Conservation (phyloP, 2,888 invertebrate genomes). For the Hypercompe scribonia region DNA sequence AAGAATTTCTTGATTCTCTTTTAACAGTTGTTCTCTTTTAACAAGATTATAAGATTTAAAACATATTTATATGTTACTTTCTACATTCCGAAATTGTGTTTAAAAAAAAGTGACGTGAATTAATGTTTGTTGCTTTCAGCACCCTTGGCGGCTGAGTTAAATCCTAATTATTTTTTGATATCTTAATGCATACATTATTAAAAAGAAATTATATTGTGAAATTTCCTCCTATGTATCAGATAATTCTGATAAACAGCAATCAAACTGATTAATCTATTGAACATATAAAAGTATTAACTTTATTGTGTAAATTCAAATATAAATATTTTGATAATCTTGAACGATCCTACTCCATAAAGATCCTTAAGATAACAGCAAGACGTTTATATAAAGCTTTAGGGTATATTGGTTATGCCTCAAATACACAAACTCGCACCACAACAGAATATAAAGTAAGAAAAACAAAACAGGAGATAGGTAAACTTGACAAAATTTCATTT, state of each 20-base stretch:
- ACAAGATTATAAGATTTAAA: constrained; percentile 39
- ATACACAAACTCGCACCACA: constrained; percentile 8
- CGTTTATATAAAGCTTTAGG: constrained; percentile 18
- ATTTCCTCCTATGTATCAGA: background rate
- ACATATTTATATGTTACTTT: background rate
- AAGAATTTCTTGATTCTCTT: constrained; percentile 55
- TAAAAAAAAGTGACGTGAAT: background rate
- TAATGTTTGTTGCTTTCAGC: background rate
- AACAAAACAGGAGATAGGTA: constrained; percentile 17
- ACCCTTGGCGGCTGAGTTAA: background rate
- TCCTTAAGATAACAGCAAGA: constrained; percentile 5
- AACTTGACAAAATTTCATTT: constrained; percentile 44
- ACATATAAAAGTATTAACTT: background rate
- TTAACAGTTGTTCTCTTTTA: constrained; percentile 45
- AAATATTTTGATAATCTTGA: background rate
- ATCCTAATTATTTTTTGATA: background rate
- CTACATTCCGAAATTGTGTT: background rate
- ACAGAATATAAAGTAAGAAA: constrained; percentile 21
- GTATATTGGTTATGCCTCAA: constrained; percentile 19
- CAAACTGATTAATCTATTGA: background rate
- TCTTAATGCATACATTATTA: background rate
- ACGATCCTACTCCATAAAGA: background rate
- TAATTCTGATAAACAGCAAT: background rate
- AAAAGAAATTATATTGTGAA: background rate
- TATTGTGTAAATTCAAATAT: background rate